Evolutionary conservation across 2,888 invertebrate genomes (phyloP).

Genomic region (Drosophila acutilabella): DNA sequence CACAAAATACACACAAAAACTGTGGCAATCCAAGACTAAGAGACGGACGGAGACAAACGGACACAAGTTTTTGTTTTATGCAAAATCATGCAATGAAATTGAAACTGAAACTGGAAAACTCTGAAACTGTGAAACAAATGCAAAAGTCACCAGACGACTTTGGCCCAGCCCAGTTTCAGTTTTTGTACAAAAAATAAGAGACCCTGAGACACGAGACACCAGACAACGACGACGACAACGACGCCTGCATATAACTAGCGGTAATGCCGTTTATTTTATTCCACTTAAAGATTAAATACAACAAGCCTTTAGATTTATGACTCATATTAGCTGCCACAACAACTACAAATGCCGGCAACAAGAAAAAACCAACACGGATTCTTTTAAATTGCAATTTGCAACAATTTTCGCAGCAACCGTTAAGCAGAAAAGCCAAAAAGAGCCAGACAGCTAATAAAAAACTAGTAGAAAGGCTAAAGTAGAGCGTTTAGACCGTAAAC

Average conservation of each 20-base stretch:
- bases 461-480: too few species aligned
- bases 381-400: slow-evolving; percentile 79
- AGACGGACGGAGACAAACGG: slow-evolving; percentile 12
- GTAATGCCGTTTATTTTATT: slow-evolving; percentile 74
- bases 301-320: slow-evolving; percentile 76
- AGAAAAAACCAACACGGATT: slow-evolving; percentile 72
- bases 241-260: slow-evolving; percentile 70
- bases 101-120: slow-evolving; percentile 36
- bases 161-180: slow-evolving; percentile 67
- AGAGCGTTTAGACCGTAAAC: too few species aligned
- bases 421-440: slow-evolving; percentile 38
- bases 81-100: slow-evolving; percentile 64
- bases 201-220: slow-evolving; percentile 68
- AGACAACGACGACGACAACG: slow-evolving; percentile 24
- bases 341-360: slow-evolving; percentile 11
- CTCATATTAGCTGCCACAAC: slow-evolving; percentile 65
- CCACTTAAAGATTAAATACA: slow-evolving; percentile 59
- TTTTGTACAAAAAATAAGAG: slow-evolving; percentile 48
- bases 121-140: slow-evolving; percentile 60
- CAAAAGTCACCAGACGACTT: slow-evolving; percentile 75
- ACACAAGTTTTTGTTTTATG: slow-evolving; percentile 60
- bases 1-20: slow-evolving; percentile 49
- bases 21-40: slow-evolving; percentile 51
- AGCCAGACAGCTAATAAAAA: slow-evolving; percentile 9
- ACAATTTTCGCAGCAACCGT: slow-evolving; percentile 65